These are phyloP conservation scores for Helicolenus hilgendorfi DNA, from an alignment of 2,797 vertebrate genomes.

Conservation along the genomic window DNA sequence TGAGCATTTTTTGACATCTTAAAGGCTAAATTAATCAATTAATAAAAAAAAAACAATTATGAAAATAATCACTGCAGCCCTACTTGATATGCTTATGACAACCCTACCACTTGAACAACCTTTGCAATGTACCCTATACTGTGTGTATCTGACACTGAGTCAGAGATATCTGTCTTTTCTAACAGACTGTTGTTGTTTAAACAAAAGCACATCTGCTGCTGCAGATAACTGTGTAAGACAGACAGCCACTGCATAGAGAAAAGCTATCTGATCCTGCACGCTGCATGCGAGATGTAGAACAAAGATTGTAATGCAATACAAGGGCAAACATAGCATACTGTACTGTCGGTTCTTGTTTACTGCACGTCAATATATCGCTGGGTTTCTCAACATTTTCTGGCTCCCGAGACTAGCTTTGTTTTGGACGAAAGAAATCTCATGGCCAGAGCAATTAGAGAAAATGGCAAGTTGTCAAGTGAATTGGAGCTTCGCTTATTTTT, in stretches of 20 bases:
- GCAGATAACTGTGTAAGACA: constrained; percentile 34
- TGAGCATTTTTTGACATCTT: not conserved
- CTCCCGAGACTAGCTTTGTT: not conserved
- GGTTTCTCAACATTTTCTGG: constrained; percentile 11
- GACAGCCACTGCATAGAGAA: constrained; percentile 5
- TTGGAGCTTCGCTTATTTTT: constrained; percentile 4
- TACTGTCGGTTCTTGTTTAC: constrained; percentile 13
- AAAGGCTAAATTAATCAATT: not conserved
- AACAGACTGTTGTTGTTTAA: constrained; percentile 10
- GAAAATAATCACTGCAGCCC: not conserved
- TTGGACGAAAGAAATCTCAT: not conserved
- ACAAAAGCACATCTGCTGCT: constrained; percentile 27
- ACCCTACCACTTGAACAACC: not conserved
- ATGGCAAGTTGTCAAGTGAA: constrained; percentile 31
- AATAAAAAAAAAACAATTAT: not conserved
- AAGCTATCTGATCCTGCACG: constrained; percentile 23
- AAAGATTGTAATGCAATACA: constrained; percentile 22
- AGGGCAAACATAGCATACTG: constrained; percentile 22
- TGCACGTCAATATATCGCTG: not conserved
- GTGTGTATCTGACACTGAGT: not conserved
- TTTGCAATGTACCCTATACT: not conserved
- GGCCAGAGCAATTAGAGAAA: constrained; percentile 26
- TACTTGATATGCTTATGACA: not conserved
- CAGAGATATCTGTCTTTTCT: constrained; percentile 10
- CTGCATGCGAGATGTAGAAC: constrained; percentile 6